Evolutionary conservation across 2,113 vertebrate genomes (phyloP).

Genomic region (Crotalus horridus): DNA sequence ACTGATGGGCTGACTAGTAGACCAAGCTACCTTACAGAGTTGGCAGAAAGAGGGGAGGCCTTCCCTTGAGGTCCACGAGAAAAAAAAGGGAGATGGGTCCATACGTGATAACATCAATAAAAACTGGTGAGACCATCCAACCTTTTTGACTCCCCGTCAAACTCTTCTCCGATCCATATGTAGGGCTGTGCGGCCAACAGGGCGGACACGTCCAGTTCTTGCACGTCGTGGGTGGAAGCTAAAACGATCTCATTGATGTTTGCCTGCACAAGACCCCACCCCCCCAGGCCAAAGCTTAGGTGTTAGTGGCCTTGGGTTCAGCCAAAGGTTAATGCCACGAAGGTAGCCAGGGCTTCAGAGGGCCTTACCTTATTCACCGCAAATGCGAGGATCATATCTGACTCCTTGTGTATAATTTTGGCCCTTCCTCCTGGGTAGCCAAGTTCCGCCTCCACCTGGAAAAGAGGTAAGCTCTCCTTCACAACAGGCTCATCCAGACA

Average conservation of each 20-base stretch:
- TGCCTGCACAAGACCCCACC: constrained; percentile 69
- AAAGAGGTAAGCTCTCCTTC: constrained; percentile 41
- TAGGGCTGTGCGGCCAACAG: constrained; percentile 88
- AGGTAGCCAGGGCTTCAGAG: neutral
- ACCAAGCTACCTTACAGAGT: neutral
- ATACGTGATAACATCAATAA: neutral
- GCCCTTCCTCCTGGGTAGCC: constrained; percentile 97
- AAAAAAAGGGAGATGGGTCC: too few relatives aligned
- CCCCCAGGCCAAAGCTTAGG: neutral
- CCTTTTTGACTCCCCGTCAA: constrained; percentile 95
- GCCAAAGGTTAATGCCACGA: neutral
- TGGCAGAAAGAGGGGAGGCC: neutral
- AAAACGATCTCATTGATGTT: constrained; percentile 93
- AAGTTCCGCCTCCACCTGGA: constrained; percentile 94
- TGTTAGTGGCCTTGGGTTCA: neutral
- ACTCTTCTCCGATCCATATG: constrained; percentile 97
- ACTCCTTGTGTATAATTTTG: constrained; percentile 97
- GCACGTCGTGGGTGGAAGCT: constrained; percentile 96
- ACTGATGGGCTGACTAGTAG: neutral
- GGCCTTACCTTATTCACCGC: constrained; percentile 89
- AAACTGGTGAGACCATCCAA: constrained; percentile 49
- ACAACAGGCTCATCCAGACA: neutral
- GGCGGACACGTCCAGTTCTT: constrained; percentile 92
- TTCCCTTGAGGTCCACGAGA: neutral
- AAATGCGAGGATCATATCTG: constrained; percentile 98